Evolutionary conservation across 2,113 vertebrate species (phyloP).

Genomic region (Melanerpes aurifrons): DNA sequence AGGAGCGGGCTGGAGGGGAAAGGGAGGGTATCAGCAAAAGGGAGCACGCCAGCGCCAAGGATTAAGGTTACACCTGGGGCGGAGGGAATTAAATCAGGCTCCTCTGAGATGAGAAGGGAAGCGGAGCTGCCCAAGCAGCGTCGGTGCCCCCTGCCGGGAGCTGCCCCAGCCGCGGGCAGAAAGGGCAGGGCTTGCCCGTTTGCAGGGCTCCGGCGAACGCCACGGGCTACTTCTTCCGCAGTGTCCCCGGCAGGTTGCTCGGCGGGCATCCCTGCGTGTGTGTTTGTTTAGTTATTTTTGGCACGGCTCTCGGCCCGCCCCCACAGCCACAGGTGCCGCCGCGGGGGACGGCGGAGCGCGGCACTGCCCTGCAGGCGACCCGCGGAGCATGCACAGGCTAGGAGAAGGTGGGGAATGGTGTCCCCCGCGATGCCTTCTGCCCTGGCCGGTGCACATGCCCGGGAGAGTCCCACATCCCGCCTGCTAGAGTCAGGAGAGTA

Average conservation of each 20-base stretch:
- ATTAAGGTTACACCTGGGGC: not conserved
- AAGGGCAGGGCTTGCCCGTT: not conserved
- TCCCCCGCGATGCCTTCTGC: not conserved
- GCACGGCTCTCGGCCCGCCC: not conserved
- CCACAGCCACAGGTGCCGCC: not conserved
- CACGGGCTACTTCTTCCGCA: not conserved
- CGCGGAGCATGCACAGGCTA: not conserved
- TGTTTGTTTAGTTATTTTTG: not conserved
- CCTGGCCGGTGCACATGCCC: not conserved
- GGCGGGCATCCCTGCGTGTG: not conserved
- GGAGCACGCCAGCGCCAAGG: not conserved
- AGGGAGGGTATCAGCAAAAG: not conserved
- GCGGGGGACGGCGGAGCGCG: not conserved
- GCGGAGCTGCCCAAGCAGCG: not conserved
- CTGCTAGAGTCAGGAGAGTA: not conserved
- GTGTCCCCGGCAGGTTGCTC: not conserved
- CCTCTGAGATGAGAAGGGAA: not conserved
- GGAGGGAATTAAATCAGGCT: not conserved
- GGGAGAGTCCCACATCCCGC: not conserved
- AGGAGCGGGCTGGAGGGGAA: not conserved
- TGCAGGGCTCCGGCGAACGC: not conserved
- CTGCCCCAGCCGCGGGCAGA: not conserved
- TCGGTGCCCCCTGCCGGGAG: not conserved
- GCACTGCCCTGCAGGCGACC: not conserved
- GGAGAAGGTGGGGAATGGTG: not conserved